Percentiles rank a stretch among this genome's conserved stretches.
Evolutionary conservation across 2,888 invertebrate species (phyloP).

Genomic region (Caenorhabditis sp.): DNA sequence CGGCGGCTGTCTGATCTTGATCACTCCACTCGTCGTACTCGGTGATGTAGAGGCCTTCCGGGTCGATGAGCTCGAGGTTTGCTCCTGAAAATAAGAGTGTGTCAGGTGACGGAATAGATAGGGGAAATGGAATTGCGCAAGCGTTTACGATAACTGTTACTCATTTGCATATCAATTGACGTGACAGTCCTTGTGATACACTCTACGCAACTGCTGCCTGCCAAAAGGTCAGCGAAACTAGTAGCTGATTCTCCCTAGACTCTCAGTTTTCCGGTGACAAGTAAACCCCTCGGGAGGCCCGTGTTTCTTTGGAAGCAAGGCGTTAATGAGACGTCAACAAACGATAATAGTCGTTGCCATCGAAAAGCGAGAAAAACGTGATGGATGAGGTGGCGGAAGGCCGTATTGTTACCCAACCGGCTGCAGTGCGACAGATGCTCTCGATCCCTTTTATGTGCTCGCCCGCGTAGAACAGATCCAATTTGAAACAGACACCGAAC

Average conservation of each 20-base stretch:
- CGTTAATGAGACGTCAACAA: conserved; percentile 37
- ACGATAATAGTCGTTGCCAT: conserved; percentile 4
- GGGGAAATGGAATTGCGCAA: conserved; percentile 30
- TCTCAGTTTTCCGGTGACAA: neutral
- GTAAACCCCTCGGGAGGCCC: neutral
- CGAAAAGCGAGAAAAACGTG: conserved; percentile 39
- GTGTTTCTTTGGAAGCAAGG: neutral
- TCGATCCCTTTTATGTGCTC: conserved; percentile 33
- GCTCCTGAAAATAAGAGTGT: conserved; percentile 29
- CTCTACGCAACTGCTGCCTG: neutral
- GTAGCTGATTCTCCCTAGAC: neutral
- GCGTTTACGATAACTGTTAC: conserved; percentile 27
- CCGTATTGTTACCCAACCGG: conserved; percentile 49
- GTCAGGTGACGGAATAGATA: neutral
- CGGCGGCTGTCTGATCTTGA: conserved; percentile 28
- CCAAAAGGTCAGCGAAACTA: neutral
- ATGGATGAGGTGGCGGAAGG: conserved; percentile 49
- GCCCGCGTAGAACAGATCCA: neutral
- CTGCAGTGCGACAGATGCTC: conserved; percentile 44
- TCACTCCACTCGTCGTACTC: conserved; percentile 42
- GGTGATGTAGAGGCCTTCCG: conserved; percentile 33
- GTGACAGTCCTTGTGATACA: neutral
- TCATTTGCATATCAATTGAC: conserved; percentile 18
- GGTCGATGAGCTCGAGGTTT: conserved; percentile 32
- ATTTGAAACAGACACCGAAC: conserved; percentile 39